Conservation (phyloP, 2,113 vertebrate species). For the Dunckerocampus dactyliophorus region DNA sequence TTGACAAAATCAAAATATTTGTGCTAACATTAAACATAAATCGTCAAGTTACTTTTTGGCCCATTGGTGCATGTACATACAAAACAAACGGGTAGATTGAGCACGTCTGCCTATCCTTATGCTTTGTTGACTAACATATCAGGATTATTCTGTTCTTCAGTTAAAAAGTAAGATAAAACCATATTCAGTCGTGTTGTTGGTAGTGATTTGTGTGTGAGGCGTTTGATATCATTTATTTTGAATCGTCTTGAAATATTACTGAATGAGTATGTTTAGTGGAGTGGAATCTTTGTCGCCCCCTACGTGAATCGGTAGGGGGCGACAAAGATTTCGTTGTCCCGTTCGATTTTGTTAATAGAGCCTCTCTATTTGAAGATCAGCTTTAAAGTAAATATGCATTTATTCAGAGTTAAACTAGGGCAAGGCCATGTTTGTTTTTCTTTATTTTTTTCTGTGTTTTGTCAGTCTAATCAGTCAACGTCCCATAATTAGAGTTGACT, state of each 20-base stretch:
- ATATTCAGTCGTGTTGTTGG: background rate
- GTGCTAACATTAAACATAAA: slow-evolving; percentile 28
- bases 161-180: background rate
- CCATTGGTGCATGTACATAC: background rate
- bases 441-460: slow-evolving; percentile 2
- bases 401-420: slow-evolving; percentile 6
- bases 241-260: slow-evolving; percentile 39
- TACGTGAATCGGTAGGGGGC: slow-evolving; percentile 46
- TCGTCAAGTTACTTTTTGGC: slow-evolving; percentile 46
- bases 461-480: slow-evolving; percentile 31
- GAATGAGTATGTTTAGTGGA: slow-evolving; percentile 37
- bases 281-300: too few species aligned
- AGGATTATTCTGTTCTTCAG: background rate
- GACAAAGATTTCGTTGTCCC: slow-evolving; percentile 41
- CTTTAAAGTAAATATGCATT: slow-evolving; percentile 2
- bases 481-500: slow-evolving; percentile 35
- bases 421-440: background rate
- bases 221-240: background rate
- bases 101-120: background rate
- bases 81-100: background rate
- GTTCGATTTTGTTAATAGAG: slow-evolving; percentile 19
- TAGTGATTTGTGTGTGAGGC: background rate
- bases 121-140: background rate
- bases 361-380: slow-evolving; percentile 13
- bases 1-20: slow-evolving; percentile 2